A percentile compares a stretch with the other conserved stretches of the same genome.
These are phyloP conservation scores for Phodopus roborovskii DNA, from an alignment of 2,113 vertebrate species.

Conservation along the genomic window DNA sequence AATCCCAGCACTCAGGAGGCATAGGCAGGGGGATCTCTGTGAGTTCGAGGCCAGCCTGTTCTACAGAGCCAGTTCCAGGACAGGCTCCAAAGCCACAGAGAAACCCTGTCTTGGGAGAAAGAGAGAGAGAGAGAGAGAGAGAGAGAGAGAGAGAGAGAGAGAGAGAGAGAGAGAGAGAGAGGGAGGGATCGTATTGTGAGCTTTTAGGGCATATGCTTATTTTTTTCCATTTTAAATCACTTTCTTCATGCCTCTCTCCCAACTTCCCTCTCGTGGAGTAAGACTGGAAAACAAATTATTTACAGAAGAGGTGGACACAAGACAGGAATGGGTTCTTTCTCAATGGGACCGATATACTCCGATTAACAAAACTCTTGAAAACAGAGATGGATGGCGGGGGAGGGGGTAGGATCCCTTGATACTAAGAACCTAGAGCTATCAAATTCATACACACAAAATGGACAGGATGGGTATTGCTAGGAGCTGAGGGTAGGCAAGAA, in stretches of 20 bases:
- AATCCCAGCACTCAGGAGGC: too few relatives aligned
- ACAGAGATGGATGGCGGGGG: background rate
- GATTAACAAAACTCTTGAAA: conserved; percentile 3
- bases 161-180: too few relatives aligned
- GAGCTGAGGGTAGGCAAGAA: background rate
- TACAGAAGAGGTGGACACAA: background rate
- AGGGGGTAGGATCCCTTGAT: background rate
- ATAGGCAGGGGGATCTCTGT: too few relatives aligned
- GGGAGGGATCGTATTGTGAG: background rate
- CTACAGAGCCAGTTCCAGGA: too few relatives aligned
- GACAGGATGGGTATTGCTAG: background rate
- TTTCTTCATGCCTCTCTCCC: conserved; percentile 8
- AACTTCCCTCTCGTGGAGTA: background rate
- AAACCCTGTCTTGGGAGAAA: too few relatives aligned
- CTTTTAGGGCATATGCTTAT: background rate
- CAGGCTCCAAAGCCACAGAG: too few relatives aligned
- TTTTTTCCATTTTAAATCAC: background rate
- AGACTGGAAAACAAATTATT: background rate
- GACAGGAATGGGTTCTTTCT: background rate
- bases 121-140: too few relatives aligned
- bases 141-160: too few relatives aligned
- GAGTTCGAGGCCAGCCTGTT: too few relatives aligned
- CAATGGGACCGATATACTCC: background rate
- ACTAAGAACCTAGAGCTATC: background rate
- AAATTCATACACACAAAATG: background rate